These are phyloP conservation scores for Hermetia illucens DNA, from an alignment of 1,140 invertebrate species.

Conservation along the genomic window DNA sequence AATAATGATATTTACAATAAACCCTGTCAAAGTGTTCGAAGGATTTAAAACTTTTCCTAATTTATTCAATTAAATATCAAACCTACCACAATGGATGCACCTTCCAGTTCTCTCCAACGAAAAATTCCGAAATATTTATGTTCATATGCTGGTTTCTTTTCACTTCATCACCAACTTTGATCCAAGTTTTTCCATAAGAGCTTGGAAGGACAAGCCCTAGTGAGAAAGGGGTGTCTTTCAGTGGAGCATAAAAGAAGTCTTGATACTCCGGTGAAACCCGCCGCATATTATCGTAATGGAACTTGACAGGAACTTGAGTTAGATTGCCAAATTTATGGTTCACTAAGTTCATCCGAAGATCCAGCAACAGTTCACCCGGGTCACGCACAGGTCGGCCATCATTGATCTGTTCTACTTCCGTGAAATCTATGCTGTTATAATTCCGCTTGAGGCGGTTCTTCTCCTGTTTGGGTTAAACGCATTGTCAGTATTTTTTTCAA, in stretches of 20 bases:
- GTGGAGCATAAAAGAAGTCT: constrained; percentile 68
- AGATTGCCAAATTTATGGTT: constrained; percentile 50
- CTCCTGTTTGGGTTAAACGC: constrained; percentile 33
- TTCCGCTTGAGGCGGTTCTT: constrained; percentile 70
- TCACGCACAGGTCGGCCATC: constrained; percentile 37
- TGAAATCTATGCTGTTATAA: constrained; percentile 92
- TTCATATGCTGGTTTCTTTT: constrained; percentile 45
- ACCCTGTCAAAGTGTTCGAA: constrained; percentile 36
- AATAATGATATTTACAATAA: constrained; percentile 77
- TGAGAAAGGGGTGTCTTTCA: constrained; percentile 75
- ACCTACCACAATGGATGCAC: constrained; percentile 74
- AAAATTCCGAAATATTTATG: constrained; percentile 51
- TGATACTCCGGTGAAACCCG: constrained; percentile 64
- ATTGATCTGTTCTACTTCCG: constrained; percentile 81
- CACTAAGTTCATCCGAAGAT: constrained; percentile 57
- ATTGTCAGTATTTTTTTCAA: background rate
- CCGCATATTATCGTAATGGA: constrained; percentile 69
- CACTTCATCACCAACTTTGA: constrained; percentile 56
- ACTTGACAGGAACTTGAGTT: constrained; percentile 51
- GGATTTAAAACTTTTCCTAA: background rate
- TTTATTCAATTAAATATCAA: background rate
- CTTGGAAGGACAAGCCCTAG: constrained; percentile 57
- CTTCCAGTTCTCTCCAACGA: constrained; percentile 58
- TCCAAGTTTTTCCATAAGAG: constrained; percentile 59
- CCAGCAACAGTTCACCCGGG: constrained; percentile 34